These are phyloP conservation scores for Chromis chromis DNA, from an alignment of 2,797 vertebrate species.

Conservation along the genomic window DNA sequence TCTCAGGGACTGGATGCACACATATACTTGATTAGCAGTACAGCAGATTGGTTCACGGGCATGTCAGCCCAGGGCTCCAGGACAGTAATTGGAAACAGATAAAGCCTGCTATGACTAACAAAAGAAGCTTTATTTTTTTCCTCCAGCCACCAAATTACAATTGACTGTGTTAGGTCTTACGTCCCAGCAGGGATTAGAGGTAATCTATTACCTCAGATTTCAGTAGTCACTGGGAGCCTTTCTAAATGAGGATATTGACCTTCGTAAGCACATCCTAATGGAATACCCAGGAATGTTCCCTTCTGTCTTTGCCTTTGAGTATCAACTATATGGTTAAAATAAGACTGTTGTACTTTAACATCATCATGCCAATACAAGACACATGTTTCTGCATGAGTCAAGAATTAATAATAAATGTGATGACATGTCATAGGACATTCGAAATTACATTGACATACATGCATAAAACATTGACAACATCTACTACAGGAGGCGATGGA, in stretches of 20 bases:
- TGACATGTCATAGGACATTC: too few species aligned
- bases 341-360: too few species aligned
- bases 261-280: constrained; percentile 21
- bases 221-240: constrained; percentile 31
- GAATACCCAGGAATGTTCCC: not conserved
- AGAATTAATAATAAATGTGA: too few species aligned
- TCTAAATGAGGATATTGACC: constrained; percentile 52
- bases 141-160: constrained; percentile 63
- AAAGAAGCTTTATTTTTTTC: constrained; percentile 60
- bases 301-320: not conserved
- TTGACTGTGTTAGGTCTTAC: constrained; percentile 55
- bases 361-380: too few species aligned
- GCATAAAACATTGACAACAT: too few species aligned
- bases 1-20: constrained; percentile 13
- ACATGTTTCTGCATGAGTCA: too few species aligned
- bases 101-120: constrained; percentile 61
- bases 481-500: too few species aligned
- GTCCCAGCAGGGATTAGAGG: constrained; percentile 55
- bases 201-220: constrained; percentile 63
- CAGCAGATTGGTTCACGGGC: constrained; percentile 36
- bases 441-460: too few species aligned
- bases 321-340: not conserved
- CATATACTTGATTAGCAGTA: constrained; percentile 25
- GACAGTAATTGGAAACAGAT: constrained; percentile 66
- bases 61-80: constrained; percentile 38